Evolutionary conservation across 2,113 vertebrate genomes (phyloP).

Genomic region (Erpornis zantholeuca): DNA sequence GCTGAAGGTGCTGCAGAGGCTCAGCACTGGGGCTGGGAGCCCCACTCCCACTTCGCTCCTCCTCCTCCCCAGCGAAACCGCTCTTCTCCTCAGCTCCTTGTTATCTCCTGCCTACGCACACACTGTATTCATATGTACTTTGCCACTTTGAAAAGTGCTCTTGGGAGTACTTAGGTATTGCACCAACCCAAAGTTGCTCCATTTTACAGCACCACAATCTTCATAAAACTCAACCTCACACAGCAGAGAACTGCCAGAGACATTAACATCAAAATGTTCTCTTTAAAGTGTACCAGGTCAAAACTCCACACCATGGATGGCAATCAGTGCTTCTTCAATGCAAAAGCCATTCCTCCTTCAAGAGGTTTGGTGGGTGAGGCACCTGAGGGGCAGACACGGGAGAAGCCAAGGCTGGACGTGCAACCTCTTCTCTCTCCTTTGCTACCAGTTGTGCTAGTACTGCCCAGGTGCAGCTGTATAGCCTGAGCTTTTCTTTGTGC

Average conservation of each 20-base stretch:
- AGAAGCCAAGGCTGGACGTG: background rate
- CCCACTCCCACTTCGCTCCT: conserved; percentile 1
- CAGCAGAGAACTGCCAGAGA: background rate
- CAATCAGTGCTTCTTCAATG: background rate
- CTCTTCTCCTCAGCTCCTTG: conserved; percentile 1
- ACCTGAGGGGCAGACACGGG: fast-evolving
- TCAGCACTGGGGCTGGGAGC: background rate
- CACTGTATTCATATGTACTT: background rate
- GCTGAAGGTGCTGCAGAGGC: background rate
- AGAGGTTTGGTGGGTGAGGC: background rate
- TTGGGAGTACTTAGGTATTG: conserved; percentile 33
- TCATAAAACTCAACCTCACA: background rate
- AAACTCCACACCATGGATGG: fast-evolving
- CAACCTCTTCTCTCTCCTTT: background rate
- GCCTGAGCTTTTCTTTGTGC: background rate
- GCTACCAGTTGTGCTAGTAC: background rate
- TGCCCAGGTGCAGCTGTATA: background rate
- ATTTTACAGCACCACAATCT: background rate
- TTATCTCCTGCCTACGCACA: conserved; percentile 40
- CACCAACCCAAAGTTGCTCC: background rate
- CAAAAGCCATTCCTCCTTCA: background rate
- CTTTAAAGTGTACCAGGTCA: background rate
- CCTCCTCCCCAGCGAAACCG: background rate
- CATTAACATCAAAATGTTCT: background rate
- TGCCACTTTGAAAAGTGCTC: conserved; percentile 22